Evolutionary conservation across 2,888 invertebrate genomes (phyloP).

Genomic region (Cinara cedri): DNA sequence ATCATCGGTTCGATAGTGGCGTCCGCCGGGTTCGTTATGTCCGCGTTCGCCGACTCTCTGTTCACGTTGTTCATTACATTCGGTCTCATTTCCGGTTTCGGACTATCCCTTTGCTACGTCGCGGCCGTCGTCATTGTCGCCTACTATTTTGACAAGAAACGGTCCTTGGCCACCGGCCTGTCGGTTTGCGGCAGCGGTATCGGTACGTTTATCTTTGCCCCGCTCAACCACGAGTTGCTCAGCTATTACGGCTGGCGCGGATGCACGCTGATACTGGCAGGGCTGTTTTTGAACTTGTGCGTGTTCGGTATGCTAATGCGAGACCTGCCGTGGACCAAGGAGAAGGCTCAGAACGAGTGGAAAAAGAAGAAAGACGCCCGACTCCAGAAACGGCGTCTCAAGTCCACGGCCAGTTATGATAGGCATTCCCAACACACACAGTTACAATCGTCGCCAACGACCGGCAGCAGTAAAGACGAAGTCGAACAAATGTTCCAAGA

Average conservation of each 20-base stretch:
- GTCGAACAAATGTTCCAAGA: not conserved
- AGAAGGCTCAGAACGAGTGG: slow-evolving; percentile 62
- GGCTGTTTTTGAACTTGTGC: slow-evolving; percentile 79
- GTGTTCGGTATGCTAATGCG: slow-evolving; percentile 83
- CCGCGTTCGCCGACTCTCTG: slow-evolving; percentile 77
- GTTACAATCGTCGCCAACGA: slow-evolving; percentile 64
- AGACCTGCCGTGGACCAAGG: slow-evolving; percentile 73
- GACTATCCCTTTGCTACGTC: slow-evolving; percentile 84
- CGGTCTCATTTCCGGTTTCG: slow-evolving; percentile 83
- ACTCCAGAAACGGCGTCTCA: slow-evolving; percentile 66
- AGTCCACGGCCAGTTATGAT: slow-evolving; percentile 71
- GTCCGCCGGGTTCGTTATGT: slow-evolving; percentile 77
- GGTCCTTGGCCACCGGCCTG: slow-evolving; percentile 84
- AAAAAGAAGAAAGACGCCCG: slow-evolving; percentile 67
- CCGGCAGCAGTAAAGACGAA: slow-evolving; percentile 57
- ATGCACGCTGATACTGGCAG: slow-evolving; percentile 80
- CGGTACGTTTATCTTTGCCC: slow-evolving; percentile 86
- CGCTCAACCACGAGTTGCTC: slow-evolving; percentile 75
- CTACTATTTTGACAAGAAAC: slow-evolving; percentile 84
- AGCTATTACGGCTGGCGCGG: slow-evolving; percentile 84
- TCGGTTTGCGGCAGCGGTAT: slow-evolving; percentile 88
- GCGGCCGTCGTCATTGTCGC: slow-evolving; percentile 90
- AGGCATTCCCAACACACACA: slow-evolving; percentile 70
- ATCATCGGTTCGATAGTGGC: slow-evolving; percentile 80
- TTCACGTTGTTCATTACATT: slow-evolving; percentile 81